Evolutionary conservation across 2,888 invertebrate species (phyloP), one percentile per base, ranked within the genome.

Genomic region (Leptopilina syphax): DNA sequence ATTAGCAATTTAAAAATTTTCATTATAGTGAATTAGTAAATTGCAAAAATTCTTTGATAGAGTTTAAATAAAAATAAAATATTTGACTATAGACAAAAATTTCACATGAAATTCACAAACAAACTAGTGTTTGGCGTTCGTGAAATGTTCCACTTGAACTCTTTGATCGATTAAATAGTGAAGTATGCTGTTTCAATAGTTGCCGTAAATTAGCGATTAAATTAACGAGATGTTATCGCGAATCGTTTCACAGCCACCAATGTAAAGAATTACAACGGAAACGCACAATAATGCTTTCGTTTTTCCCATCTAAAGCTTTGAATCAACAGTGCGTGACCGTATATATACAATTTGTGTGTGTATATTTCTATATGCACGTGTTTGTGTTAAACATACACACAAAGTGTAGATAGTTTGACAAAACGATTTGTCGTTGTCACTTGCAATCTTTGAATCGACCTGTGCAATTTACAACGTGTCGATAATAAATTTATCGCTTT

Each of bases 351-450:
- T 83, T 78, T 79, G 84, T 83, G 84, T 50, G 50, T 50, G 12
- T 44, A 50, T 3, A 12, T 12, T 1, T 50, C 12, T 50, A 50
- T 50, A 12, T 50, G 1, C 9, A 9, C 3, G 50, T 50, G 68
- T 12, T 50, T 24, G 12, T 12, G 27, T 24, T 44, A 44, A 44
- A 8, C 44, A 44, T 44, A 8, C 8, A 44, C 44, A 44, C 44
- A 44, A 44, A 18, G 24, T 70, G 50, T 54, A 70, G 68, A 70
- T 50, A 4, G 50, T 70, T 83, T 85, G 86, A 88, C 86, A 85
- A 84, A 85, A 84, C 87, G 86, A 87, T 88, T 87, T 87, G 85
- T 87, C 85, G 84, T 83, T 85, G 86, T 86, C 85, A 84, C 84
- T 84, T 80, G 81, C 85, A 83, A 86, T 87, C 84, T 84, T 34